Evolutionary conservation across 2,888 invertebrate species (phyloP).

Genomic region (Elgonia sp.): DNA sequence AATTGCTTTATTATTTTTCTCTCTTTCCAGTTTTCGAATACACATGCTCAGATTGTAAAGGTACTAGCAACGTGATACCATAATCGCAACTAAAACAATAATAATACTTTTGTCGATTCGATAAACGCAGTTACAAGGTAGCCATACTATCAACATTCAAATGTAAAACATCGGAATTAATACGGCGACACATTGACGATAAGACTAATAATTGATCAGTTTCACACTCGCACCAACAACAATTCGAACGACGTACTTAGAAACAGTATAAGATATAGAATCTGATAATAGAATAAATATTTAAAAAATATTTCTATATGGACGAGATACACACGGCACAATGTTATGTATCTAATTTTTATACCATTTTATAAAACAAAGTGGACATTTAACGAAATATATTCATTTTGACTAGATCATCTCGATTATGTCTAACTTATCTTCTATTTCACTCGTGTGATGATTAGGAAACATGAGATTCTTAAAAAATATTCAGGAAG

Average conservation of each 20-base stretch:
- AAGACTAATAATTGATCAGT: slow-evolving; percentile 72
- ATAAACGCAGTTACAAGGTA: slow-evolving; percentile 50
- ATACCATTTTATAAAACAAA: slow-evolving; percentile 61
- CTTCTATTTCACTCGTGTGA: slow-evolving; percentile 82
- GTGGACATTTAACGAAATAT: slow-evolving; percentile 58
- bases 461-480: slow-evolving; percentile 83
- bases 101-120: slow-evolving; percentile 53
- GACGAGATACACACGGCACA: slow-evolving; percentile 71
- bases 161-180: slow-evolving; percentile 69
- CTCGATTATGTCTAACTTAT: slow-evolving; percentile 81
- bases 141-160: slow-evolving; percentile 64
- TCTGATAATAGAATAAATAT: slow-evolving; percentile 75
- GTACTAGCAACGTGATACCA: slow-evolving; percentile 45
- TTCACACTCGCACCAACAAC: slow-evolving; percentile 70
- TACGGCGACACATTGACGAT: slow-evolving; percentile 67
- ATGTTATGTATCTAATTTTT: slow-evolving; percentile 65
- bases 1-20: slow-evolving; percentile 70
- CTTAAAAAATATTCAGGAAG: slow-evolving; percentile 85
- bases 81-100: slow-evolving; percentile 70
- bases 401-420: slow-evolving; percentile 86
- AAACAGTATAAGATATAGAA: slow-evolving; percentile 77
- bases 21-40: slow-evolving; percentile 56
- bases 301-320: slow-evolving; percentile 75
- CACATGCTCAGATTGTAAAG: slow-evolving; percentile 53
- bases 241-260: slow-evolving; percentile 72